phyloP scores from a whole-genome alignment of 2,113 vertebrate genomes.

The Prolemur simus region DNA sequence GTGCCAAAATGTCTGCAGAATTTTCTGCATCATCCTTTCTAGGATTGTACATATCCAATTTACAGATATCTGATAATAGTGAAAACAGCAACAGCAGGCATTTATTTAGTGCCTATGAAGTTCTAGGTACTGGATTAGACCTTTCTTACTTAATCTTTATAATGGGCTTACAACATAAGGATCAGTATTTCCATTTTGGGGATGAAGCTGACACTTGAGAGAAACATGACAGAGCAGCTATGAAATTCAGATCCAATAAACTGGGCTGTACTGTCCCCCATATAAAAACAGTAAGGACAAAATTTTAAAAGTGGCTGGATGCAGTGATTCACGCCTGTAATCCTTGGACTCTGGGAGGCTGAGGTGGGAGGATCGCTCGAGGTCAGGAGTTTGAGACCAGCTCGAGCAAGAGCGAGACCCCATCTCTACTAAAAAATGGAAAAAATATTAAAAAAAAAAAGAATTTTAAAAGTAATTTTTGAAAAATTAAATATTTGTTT shows the following conservation, averaged over 20 bases:
- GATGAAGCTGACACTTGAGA: neutral
- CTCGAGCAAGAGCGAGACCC: too few relatives aligned
- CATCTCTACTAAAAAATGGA: too few relatives aligned
- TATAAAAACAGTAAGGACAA: neutral
- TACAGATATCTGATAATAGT: neutral
- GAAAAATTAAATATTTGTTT: neutral
- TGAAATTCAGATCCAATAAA: neutral
- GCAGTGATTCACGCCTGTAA: too few relatives aligned
- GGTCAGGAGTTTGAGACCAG: too few relatives aligned
- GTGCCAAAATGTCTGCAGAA: neutral
- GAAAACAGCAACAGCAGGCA: neutral
- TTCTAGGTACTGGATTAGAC: neutral
- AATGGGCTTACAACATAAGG: neutral
- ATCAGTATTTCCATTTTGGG: neutral
- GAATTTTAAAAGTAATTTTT: neutral
- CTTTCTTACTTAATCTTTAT: neutral
- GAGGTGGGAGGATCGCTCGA: too few relatives aligned
- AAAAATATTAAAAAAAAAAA: neutral
- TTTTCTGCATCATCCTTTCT: neutral
- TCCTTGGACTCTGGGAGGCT: too few relatives aligned
- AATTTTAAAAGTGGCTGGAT: neutral
- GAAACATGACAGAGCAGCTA: neutral
- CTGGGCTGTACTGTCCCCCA: neutral
- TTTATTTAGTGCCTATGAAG: neutral
- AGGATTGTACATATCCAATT: neutral